Base-by-base conservation (phyloP, 2,797 vertebrate species). In the Meriones psammophilus region DNA sequence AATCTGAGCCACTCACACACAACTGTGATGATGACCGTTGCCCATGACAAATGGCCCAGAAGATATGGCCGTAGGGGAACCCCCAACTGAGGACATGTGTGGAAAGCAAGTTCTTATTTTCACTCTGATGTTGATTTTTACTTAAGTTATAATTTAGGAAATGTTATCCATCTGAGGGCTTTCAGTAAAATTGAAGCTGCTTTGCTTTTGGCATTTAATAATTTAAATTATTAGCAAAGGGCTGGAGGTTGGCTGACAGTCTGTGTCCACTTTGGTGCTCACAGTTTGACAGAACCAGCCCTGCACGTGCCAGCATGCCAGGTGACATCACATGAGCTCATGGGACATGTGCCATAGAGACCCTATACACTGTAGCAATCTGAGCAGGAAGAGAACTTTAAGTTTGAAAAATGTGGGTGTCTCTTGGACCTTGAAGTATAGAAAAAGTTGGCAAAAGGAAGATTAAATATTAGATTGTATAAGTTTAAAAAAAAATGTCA, bases 151-250 rank as follows among this genome's bases (percentile, higher is more conserved):
- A 83, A 77, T 56, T 74, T 89, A 68, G n/a, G 28, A 89, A 94
- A 83, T 66, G 46, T 83, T 79, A 76, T 76, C 46, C n/a, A 42
- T 46, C 22, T 81, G 62, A 39, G 66, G 73, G 79, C 69, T 58
- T 74, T 76, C 60, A 64, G 26, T 42, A 58, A 64, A 74, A 66
- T 15, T 62, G 42, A 80, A 56, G 39, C 76, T 88, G 6, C 28
- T 88, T 76, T 83, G n/a, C 9, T 58, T 89, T 54, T 84, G 87
- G 74, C 26, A 42, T 83, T 66, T 74, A 89, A 58, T 46, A 22
- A 42, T 64, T 74, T 81, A 50, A 50, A 50, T 50, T 39, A 9
- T 93, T 74, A 81, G 69, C 26, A 13, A 28, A 60, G 10, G 28
- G 60, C 69, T 88, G 54, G 36, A 88, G 36, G 54, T 42, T 69